phyloP scores from a whole-genome alignment of 2,113 vertebrate genomes.

The Hippocampus mohnikei region DNA sequence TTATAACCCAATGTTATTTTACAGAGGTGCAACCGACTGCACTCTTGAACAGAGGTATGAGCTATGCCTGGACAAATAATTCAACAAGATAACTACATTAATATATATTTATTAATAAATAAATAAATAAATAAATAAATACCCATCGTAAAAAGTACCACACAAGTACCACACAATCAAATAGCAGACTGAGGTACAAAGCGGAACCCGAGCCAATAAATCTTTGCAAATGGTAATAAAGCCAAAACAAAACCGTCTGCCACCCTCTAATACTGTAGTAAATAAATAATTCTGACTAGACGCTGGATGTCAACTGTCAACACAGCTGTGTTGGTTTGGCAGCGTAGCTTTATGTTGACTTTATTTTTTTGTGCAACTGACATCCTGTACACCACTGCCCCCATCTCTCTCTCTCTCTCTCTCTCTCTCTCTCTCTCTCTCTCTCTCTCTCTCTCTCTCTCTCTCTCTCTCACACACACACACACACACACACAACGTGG shows the following conservation, averaged over 20 bases:
- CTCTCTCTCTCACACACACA: background rate
- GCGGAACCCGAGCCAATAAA: background rate
- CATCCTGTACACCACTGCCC: background rate
- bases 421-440: background rate
- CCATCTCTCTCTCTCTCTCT: background rate
- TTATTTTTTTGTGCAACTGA: background rate
- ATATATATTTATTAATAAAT: too few species aligned
- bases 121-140: background rate
- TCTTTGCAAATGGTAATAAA: background rate
- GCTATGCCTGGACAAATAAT: background rate
- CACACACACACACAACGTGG: background rate
- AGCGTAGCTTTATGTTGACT: background rate
- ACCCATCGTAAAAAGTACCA: background rate
- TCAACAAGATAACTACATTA: background rate
- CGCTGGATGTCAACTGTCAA: background rate
- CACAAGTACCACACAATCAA: background rate
- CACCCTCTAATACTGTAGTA: background rate
- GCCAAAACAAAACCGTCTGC: background rate
- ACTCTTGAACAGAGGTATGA: background rate
- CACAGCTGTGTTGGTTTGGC: background rate
- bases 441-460: background rate
- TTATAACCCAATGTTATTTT: background rate
- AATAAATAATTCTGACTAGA: constrained; percentile 6
- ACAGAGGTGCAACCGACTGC: background rate
- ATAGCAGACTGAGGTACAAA: background rate